These are phyloP conservation scores for Glaucopsyche alexis DNA, from an alignment of 2,888 invertebrate genomes.

Conservation along the genomic window DNA sequence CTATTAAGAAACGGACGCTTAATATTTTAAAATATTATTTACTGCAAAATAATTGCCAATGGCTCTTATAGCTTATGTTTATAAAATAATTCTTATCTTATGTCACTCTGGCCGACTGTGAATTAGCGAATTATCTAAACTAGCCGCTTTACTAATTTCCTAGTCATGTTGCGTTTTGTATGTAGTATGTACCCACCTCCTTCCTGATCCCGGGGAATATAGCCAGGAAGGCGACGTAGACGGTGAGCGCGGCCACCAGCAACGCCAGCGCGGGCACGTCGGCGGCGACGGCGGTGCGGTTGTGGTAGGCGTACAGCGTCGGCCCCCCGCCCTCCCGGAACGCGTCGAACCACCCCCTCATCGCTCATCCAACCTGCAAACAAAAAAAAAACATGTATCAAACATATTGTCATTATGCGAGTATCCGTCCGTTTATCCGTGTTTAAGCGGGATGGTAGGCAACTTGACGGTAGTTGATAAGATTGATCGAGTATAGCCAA, in stretches of 20 bases:
- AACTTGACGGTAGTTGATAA: too few species aligned
- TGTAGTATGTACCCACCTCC: background rate
- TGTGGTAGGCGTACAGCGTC: slow-evolving; percentile 96
- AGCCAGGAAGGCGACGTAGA: slow-evolving; percentile 96
- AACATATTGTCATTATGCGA: background rate
- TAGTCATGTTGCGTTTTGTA: background rate
- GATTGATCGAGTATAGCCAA: too few species aligned
- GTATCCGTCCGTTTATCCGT: too few species aligned
- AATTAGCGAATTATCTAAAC: too few species aligned
- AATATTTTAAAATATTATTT: too few species aligned
- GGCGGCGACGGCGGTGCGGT: slow-evolving; percentile 96
- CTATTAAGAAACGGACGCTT: too few species aligned
- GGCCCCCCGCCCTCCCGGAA: slow-evolving; percentile 98
- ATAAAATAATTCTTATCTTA: too few species aligned
- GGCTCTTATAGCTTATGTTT: too few species aligned
- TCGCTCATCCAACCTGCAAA: slow-evolving; percentile 79
- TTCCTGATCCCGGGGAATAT: slow-evolving; percentile 96
- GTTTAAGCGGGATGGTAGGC: too few species aligned
- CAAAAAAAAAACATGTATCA: slow-evolving; percentile 36
- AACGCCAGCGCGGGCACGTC: slow-evolving; percentile 94
- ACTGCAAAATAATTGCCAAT: too few species aligned
- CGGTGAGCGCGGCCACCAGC: slow-evolving; percentile 91
- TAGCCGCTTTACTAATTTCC: too few species aligned
- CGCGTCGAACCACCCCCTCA: slow-evolving; percentile 98
- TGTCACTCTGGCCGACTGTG: too few species aligned